Percentiles rank a stretch among this genome's conserved stretches.
Evolutionary conservation across 2,797 vertebrate species (phyloP).

Genomic region (Distichodus sexfasciatus): DNA sequence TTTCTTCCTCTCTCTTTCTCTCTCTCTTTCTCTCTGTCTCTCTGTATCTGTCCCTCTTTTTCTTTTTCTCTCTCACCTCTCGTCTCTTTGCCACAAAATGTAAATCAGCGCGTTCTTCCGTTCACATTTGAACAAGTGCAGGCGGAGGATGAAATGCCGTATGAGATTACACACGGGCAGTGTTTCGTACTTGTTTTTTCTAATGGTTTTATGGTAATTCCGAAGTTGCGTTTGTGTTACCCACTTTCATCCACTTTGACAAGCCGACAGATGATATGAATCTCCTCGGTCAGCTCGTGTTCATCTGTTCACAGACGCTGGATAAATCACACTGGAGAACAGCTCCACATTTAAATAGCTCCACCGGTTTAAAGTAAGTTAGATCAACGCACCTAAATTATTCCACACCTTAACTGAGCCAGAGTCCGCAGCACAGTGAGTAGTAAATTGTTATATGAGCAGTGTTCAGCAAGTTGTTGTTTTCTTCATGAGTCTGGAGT

Average conservation of each 20-base stretch:
- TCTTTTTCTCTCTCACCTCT: background rate
- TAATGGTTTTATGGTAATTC: background rate
- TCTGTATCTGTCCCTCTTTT: background rate
- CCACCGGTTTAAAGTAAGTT: no score
- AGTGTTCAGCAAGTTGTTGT: background rate
- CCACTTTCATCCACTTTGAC: background rate
- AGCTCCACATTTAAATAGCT: no score
- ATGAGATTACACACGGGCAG: no score
- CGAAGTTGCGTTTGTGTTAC: background rate
- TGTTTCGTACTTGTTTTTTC: background rate
- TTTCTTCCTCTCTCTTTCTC: slow-evolving; percentile 22
- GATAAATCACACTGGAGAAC: no score
- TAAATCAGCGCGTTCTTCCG: background rate
- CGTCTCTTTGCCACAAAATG: background rate
- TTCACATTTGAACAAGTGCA: background rate
- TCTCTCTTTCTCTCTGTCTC: slow-evolving; percentile 41
- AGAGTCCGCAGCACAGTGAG: no score
- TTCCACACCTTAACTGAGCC: no score
- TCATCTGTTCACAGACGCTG: no score
- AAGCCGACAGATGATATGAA: background rate
- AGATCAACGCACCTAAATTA: no score
- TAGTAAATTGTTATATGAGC: background rate
- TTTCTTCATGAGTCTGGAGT: background rate
- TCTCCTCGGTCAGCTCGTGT: background rate
- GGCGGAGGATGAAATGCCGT: background rate